A percentile compares a stretch with the other conserved stretches of the same genome.
phyloP scores from a whole-genome alignment of 1,140 invertebrate genomes.

The Zophobas atratus region DNA sequence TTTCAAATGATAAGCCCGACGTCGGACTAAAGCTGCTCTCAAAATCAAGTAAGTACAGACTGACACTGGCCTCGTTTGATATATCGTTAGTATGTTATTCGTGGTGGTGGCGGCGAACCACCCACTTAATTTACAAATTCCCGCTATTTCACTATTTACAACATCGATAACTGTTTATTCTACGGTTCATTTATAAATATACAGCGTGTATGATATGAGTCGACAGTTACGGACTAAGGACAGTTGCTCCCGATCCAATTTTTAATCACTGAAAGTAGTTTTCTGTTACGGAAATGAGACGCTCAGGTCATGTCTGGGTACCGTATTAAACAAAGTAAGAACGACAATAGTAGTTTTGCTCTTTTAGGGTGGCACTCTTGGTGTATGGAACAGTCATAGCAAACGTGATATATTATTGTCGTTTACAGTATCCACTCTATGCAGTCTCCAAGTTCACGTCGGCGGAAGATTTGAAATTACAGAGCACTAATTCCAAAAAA shows the following conservation, averaged over 20 bases:
- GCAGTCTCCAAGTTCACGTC: too few relatives aligned
- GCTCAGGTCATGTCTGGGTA: too few relatives aligned
- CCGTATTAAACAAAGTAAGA: too few relatives aligned
- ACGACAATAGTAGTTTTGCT: too few relatives aligned
- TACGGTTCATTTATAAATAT: neutral
- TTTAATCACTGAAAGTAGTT: neutral
- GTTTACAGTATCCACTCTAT: too few relatives aligned
- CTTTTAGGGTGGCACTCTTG: too few relatives aligned
- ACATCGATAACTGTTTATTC: conserved; percentile 11
- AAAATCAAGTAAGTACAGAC: conserved; percentile 19
- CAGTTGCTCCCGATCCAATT: conserved; percentile 2
- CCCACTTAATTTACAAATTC: neutral
- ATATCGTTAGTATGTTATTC: conserved; percentile 17
- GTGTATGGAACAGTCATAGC: too few relatives aligned
- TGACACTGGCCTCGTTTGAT: conserved; percentile 39
- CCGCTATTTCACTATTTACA: conserved; percentile 4
- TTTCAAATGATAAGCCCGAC: too few relatives aligned
- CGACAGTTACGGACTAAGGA: conserved; percentile 5
- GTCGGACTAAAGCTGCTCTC: conserved; percentile 4
- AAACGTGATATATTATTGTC: too few relatives aligned
- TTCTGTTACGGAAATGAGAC: too few relatives aligned
- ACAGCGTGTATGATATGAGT: conserved; percentile 8
- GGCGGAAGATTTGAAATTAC: too few relatives aligned
- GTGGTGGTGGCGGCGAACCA: neutral
- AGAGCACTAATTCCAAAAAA: too few relatives aligned